These are phyloP conservation scores for Beroe forskalii DNA, from an alignment of 37 sponge, comb jelly and placozoan genomes.

Conservation along the genomic window DNA sequence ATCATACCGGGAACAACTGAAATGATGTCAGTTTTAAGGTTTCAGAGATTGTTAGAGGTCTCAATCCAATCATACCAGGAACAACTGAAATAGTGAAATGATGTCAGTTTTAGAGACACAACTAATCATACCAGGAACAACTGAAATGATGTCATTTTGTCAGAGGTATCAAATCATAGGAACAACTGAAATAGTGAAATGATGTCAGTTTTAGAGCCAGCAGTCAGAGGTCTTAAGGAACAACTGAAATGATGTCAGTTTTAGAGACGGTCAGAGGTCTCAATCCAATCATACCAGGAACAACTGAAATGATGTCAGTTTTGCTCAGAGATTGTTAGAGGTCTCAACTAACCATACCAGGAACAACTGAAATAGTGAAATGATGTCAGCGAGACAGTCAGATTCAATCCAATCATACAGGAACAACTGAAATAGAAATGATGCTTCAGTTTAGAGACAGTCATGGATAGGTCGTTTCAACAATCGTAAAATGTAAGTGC, in stretches of 20 bases:
- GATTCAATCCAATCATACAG: constrained; percentile 38
- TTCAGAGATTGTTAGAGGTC: constrained; percentile 7
- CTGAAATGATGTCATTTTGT: no score
- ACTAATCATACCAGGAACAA: constrained; percentile 9
- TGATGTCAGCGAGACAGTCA: not conserved
- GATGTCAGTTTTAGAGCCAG: not conserved
- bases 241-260: no score
- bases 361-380: constrained; percentile 9
- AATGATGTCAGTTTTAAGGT: not conserved
- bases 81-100: not conserved
- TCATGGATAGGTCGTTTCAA: no score
- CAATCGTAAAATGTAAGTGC: no score
- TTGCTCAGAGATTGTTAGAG: not conserved
- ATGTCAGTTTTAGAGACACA: no score
- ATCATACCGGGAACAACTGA: constrained; percentile 45
- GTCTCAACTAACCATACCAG: constrained; percentile 28
- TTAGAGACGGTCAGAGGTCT: constrained; percentile 22
- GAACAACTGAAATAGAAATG: not conserved
- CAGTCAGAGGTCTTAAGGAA: no score
- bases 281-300: constrained; percentile 48
- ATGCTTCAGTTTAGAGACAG: no score
- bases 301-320: constrained; percentile 1
- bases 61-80: constrained; percentile 37
- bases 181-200: not conserved
- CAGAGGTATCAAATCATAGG: no score